Evolutionary conservation across 2,888 invertebrate species (phyloP).

Genomic region (Eledone cirrhosa): DNA sequence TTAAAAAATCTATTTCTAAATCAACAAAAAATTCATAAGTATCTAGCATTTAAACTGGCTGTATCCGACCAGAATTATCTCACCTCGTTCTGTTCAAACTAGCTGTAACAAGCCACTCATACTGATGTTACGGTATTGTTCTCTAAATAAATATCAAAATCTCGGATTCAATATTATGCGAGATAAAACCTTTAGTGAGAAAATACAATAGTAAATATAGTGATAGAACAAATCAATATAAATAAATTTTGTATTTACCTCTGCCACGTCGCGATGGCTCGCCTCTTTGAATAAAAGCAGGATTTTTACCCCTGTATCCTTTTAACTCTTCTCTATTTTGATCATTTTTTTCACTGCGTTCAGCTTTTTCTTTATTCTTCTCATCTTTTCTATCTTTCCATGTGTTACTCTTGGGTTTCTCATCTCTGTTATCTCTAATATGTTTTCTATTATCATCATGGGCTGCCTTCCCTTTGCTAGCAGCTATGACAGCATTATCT

Average conservation of each 20-base stretch:
- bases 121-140: too few relatives aligned
- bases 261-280: slow-evolving; percentile 89
- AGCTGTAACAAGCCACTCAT: too few relatives aligned
- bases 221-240: too few relatives aligned
- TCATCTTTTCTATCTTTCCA: slow-evolving; percentile 39
- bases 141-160: too few relatives aligned
- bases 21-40: too few relatives aligned
- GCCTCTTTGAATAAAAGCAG: slow-evolving; percentile 79
- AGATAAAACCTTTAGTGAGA: too few relatives aligned
- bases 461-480: slow-evolving; percentile 26
- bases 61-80: too few relatives aligned
- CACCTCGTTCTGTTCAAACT: too few relatives aligned
- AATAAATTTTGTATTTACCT: slow-evolving; percentile 39
- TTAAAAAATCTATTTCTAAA: too few relatives aligned
- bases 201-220: too few relatives aligned
- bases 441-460: slow-evolving; percentile 31
- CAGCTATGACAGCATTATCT: slow-evolving; percentile 34
- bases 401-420: slow-evolving; percentile 36
- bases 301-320: slow-evolving; percentile 30
- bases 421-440: slow-evolving; percentile 32
- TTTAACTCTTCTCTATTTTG: slow-evolving; percentile 34
- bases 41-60: too few relatives aligned
- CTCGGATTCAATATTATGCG: too few relatives aligned
- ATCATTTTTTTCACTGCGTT: slow-evolving; percentile 29
- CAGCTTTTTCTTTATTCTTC: slow-evolving; percentile 33